Evolutionary conservation across 2,113 vertebrate genomes (phyloP).

Genomic region (Cinclus mexicanus): DNA sequence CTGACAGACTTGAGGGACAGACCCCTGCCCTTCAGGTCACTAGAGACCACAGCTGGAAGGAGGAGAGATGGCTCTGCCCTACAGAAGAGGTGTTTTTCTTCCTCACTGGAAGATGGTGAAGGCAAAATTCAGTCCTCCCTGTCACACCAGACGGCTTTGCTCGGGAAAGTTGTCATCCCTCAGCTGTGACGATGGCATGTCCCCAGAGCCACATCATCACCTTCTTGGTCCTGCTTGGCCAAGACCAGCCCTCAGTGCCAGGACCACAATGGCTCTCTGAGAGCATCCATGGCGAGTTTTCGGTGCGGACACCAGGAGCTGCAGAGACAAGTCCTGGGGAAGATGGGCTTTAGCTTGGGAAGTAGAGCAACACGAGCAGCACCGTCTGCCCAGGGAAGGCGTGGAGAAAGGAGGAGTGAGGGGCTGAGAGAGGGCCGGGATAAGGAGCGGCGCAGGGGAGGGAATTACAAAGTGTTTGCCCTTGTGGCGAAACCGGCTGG

Average conservation of each 20-base stretch:
- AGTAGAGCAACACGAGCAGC: fast-evolving
- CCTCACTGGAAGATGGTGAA: neutral
- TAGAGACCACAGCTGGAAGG: neutral
- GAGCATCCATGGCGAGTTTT: fast-evolving
- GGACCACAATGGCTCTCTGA: neutral
- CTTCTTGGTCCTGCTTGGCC: neutral
- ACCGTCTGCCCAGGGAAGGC: neutral
- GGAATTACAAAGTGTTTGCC: conserved; percentile 2
- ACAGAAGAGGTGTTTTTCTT: neutral
- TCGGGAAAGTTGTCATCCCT: neutral
- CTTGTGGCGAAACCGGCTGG: neutral
- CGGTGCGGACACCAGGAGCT: neutral
- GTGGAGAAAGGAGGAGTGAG: neutral
- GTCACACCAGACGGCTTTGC: neutral
- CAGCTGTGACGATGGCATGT: neutral
- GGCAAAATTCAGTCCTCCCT: neutral
- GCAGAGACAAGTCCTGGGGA: fast-evolving
- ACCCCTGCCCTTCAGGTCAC: neutral
- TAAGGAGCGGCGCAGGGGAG: neutral
- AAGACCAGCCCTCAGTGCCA: neutral
- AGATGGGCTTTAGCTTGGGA: fast-evolving
- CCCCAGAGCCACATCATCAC: neutral
- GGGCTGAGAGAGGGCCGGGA: neutral
- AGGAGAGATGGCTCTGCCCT: neutral
- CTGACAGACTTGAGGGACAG: fast-evolving